phyloP scores from a whole-genome alignment of 2,113 vertebrate species.

The Heterotilapia buettikoferi region DNA sequence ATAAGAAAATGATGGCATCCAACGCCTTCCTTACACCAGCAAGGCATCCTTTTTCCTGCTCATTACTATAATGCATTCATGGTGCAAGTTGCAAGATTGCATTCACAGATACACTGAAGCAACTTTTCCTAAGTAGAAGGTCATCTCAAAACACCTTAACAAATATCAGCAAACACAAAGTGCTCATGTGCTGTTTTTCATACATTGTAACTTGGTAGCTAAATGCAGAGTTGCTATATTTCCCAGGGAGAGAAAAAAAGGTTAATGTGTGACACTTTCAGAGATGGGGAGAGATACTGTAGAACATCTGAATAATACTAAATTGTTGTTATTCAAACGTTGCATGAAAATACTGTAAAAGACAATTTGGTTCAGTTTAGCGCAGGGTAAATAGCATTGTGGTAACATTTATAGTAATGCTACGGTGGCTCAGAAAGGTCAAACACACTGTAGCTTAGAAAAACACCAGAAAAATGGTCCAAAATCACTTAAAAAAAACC shows the following conservation, averaged over 20 bases:
- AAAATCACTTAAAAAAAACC: background rate
- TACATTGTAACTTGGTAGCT: background rate
- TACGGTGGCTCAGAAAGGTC: background rate
- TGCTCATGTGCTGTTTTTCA: background rate
- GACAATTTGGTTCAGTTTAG: background rate
- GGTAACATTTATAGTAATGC: background rate
- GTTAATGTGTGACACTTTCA: background rate
- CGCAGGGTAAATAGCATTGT: background rate
- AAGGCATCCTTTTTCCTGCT: background rate
- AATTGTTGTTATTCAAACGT: background rate
- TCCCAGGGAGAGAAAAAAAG: background rate
- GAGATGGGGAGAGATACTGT: background rate
- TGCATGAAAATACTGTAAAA: background rate
- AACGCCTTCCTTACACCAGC: background rate
- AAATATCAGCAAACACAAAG: background rate
- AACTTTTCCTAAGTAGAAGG: background rate
- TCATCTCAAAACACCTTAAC: background rate
- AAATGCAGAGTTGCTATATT: background rate
- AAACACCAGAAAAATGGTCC: background rate
- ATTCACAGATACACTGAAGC: background rate
- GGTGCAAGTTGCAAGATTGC: background rate
- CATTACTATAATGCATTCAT: background rate
- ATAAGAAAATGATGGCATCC: background rate
- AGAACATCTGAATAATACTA: background rate
- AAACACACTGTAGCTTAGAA: background rate